phyloP scores from a whole-genome alignment of 2,113 vertebrate genomes.

The Bubo blakistoni region DNA sequence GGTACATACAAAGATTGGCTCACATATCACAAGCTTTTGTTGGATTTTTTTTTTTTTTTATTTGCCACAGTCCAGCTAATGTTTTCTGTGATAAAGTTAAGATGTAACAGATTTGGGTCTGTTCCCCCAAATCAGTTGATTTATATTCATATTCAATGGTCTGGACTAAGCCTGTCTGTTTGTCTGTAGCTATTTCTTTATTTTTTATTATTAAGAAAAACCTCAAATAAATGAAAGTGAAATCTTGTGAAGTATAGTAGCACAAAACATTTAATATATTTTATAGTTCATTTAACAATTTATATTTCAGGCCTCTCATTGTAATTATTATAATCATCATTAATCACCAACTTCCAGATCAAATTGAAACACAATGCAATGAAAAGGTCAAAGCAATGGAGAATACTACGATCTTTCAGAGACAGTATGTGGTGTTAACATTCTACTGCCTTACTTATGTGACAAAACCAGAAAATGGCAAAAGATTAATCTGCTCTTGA shows the following conservation, averaged over 20 bases:
- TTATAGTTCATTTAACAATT: slow-evolving; percentile 67
- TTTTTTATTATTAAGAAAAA: not conserved
- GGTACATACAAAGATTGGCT: slow-evolving; percentile 50
- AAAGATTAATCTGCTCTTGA: slow-evolving; percentile 64
- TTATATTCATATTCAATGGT: not conserved
- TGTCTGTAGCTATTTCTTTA: not conserved
- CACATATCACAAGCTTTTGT: slow-evolving; percentile 61
- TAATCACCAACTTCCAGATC: slow-evolving; percentile 73
- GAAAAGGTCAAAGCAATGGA: slow-evolving; percentile 70
- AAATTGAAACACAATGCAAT: slow-evolving; percentile 62
- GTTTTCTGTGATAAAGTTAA: not conserved
- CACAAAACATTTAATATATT: slow-evolving; percentile 57
- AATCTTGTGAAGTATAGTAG: slow-evolving; percentile 35
- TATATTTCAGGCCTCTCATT: slow-evolving; percentile 62
- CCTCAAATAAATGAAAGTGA: not conserved
- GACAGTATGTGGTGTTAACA: slow-evolving; percentile 59
- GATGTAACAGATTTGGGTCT: not conserved
- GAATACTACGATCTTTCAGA: slow-evolving; percentile 60
- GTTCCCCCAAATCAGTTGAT: not conserved
- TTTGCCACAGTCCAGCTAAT: not conserved
- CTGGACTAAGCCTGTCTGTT: not conserved
- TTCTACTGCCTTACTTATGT: slow-evolving; percentile 53
- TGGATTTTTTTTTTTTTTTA: slow-evolving; percentile 36
- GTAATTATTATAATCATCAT: slow-evolving; percentile 72
- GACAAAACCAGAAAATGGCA: slow-evolving; percentile 65